Conservation (phyloP, 2,797 vertebrate genomes). For the Rhabdomys pumilio region DNA sequence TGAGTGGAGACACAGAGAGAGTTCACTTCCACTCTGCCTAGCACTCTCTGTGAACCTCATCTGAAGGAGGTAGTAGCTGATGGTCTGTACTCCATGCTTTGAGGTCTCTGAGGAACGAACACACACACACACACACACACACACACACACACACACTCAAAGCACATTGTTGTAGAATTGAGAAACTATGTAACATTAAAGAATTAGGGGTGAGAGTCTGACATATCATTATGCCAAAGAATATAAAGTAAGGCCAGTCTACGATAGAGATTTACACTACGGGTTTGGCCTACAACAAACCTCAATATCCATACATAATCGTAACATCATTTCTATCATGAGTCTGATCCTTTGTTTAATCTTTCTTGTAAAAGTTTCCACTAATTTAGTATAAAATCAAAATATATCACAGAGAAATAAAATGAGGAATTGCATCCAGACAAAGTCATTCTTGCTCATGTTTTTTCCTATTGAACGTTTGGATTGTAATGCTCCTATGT, state of each 20-base stretch:
- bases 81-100: not conserved
- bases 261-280: not conserved
- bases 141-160: not conserved
- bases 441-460: constrained; percentile 6
- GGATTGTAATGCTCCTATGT: not conserved
- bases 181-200: constrained; percentile 59
- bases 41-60: constrained; percentile 70
- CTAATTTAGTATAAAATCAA: constrained; percentile 28
- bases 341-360: constrained; percentile 69
- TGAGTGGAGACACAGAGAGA: constrained; percentile 75
- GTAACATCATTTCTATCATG: not conserved
- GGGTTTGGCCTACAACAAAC: not conserved
- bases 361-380: constrained; percentile 58
- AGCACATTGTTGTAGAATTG: not conserved
- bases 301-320: not conserved
- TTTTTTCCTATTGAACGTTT: constrained; percentile 38
- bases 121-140: not conserved
- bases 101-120: constrained; percentile 18
- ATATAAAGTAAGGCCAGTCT: not conserved
- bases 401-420: constrained; percentile 31
- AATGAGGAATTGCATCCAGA: constrained; percentile 19
- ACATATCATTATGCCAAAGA: not conserved
- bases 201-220: not conserved
- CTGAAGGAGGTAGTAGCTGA: constrained; percentile 37
- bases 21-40: constrained; percentile 75